Percentiles rank a stretch among this genome's conserved stretches.
Conservation (phyloP, 2,113 vertebrate genomes). For the Platysteira castanea region DNA sequence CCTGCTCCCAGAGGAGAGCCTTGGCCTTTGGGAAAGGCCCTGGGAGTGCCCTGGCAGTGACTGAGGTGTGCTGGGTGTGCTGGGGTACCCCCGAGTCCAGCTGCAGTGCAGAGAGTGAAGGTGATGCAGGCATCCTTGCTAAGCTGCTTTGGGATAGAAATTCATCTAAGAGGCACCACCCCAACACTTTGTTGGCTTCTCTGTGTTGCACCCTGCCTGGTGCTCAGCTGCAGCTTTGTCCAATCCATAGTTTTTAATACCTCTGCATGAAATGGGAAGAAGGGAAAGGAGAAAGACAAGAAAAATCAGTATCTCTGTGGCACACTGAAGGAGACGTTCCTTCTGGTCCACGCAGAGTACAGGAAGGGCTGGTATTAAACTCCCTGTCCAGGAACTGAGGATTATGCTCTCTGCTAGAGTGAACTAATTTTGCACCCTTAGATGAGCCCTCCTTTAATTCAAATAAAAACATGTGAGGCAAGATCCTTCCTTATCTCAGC, state of each 20-base stretch:
- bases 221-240: background rate
- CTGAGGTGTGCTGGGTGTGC: background rate
- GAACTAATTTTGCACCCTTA: background rate
- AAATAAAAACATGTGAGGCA: background rate
- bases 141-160: background rate
- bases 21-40: background rate
- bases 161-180: background rate
- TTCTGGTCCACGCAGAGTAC: background rate
- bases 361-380: background rate
- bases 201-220: background rate
- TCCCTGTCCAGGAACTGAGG: background rate
- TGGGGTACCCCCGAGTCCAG: background rate
- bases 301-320: background rate
- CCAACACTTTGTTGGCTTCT: background rate
- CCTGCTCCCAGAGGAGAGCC: background rate
- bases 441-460: background rate
- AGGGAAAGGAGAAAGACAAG: background rate
- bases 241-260: background rate
- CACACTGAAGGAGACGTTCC: background rate
- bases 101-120: background rate
- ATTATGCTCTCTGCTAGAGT: background rate
- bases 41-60: background rate
- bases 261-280: background rate
- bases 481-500: background rate
- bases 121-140: background rate